A percentile compares a stretch with the other conserved stretches of the same genome.
These are phyloP conservation scores for Entomobrya multifasciata DNA, from an alignment of 2,888 invertebrate genomes.

Conservation along the genomic window DNA sequence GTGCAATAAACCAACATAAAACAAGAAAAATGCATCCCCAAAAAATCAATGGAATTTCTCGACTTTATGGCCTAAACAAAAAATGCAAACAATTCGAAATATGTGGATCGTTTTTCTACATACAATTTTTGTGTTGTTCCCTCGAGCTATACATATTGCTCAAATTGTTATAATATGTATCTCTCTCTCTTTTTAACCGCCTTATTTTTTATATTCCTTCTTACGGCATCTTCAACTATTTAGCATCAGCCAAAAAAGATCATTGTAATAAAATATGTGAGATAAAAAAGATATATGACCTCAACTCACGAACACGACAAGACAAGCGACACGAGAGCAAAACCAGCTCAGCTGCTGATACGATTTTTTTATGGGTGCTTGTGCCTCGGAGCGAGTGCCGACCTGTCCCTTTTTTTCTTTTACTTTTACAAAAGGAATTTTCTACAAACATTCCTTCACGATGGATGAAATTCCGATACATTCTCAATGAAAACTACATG, in stretches of 20 bases:
- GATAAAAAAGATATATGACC: not conserved
- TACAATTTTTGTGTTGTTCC: too few relatives aligned
- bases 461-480: constrained; percentile 18
- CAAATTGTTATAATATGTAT: not conserved
- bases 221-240: too few relatives aligned
- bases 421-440: constrained; percentile 46
- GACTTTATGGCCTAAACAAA: not conserved
- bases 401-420: constrained; percentile 63
- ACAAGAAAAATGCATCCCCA: constrained; percentile 29
- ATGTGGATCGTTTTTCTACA: constrained; percentile 49
- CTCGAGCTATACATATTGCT: constrained; percentile 37
- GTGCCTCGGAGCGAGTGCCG: constrained; percentile 54
- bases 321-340: constrained; percentile 7
- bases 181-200: too few relatives aligned
- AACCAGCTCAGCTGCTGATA: constrained; percentile 22
- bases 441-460: constrained; percentile 59
- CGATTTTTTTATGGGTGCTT: constrained; percentile 14
- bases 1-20: constrained; percentile 59
- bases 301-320: not conserved
- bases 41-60: constrained; percentile 55
- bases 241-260: not conserved
- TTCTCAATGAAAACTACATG: too few relatives aligned
- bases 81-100: constrained; percentile 66
- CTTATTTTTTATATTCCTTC: too few relatives aligned
- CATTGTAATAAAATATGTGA: constrained; percentile 37